phyloP scores from a whole-genome alignment of 2,888 invertebrate species.

The Diogma glabrata region DNA sequence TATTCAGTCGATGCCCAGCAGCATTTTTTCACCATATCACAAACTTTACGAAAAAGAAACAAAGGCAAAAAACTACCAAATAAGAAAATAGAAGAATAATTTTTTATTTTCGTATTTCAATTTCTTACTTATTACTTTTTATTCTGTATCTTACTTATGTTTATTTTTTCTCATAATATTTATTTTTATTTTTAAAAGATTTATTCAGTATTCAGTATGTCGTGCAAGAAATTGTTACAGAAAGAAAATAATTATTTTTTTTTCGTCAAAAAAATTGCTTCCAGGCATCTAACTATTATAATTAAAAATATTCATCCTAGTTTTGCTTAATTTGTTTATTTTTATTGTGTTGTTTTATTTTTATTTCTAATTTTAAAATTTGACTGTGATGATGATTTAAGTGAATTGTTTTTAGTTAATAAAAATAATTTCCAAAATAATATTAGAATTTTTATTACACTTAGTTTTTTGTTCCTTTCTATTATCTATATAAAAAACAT shows the following conservation, averaged over 20 bases:
- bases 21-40: no score
- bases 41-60: no score
- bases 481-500: no score
- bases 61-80: no score
- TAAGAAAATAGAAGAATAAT: not conserved
- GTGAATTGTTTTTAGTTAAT: slow-evolving; percentile 4
- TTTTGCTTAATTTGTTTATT: no score
- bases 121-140: not conserved
- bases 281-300: not conserved
- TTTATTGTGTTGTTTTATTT: not conserved
- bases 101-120: slow-evolving; percentile 5
- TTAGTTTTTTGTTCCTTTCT: no score
- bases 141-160: not conserved
- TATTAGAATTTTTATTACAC: not conserved
- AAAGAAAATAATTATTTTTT: slow-evolving; percentile 1
- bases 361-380: not conserved
- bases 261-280: not conserved
- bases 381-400: no score
- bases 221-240: slow-evolving; percentile 8
- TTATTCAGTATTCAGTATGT: slow-evolving; percentile 9
- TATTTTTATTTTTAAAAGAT: no score
- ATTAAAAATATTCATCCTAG: no score
- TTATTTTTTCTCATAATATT: no score
- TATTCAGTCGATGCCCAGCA: no score
- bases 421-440: not conserved